Evolutionary conservation across 2,797 vertebrate species (phyloP).

Genomic region (Hydrophis major): DNA sequence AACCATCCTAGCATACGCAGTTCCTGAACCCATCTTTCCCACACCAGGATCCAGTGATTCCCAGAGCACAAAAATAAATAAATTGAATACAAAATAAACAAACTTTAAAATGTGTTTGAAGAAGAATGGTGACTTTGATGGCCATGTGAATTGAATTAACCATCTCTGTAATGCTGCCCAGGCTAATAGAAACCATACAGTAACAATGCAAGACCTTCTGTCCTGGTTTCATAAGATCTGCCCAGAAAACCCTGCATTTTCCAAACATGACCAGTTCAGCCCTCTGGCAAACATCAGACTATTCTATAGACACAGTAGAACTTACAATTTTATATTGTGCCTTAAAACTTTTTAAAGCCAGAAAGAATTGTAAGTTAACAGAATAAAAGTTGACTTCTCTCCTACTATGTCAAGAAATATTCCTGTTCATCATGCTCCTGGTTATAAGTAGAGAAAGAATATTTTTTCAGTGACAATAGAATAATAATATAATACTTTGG

Average conservation of each 20-base stretch:
- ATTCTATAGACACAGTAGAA: constrained; percentile 10
- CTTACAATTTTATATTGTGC: background rate
- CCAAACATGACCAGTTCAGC: constrained; percentile 39
- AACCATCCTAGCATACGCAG: background rate
- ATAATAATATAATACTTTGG: background rate
- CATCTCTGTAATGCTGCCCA: constrained; percentile 17
- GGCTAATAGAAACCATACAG: constrained; percentile 32
- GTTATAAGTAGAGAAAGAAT: background rate
- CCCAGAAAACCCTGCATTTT: constrained; percentile 28
- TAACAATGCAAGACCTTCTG: constrained; percentile 26
- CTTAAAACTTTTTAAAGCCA: no score
- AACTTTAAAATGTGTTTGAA: background rate
- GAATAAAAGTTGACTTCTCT: background rate
- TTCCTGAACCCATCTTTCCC: constrained; percentile 1
- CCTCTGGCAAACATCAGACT: background rate
- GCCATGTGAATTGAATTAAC: constrained; percentile 20
- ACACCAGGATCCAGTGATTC: constrained; percentile 52
- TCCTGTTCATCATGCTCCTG: background rate
- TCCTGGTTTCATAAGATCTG: constrained; percentile 32
- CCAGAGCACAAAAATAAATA: background rate
- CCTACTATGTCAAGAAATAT: background rate
- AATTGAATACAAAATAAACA: background rate
- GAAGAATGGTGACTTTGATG: background rate
- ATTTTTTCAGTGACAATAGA: background rate
- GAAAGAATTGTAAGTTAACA: background rate